Base-by-base conservation (phyloP, 2,888 invertebrate species). In the Pristionchus fissidentatus region DNA sequence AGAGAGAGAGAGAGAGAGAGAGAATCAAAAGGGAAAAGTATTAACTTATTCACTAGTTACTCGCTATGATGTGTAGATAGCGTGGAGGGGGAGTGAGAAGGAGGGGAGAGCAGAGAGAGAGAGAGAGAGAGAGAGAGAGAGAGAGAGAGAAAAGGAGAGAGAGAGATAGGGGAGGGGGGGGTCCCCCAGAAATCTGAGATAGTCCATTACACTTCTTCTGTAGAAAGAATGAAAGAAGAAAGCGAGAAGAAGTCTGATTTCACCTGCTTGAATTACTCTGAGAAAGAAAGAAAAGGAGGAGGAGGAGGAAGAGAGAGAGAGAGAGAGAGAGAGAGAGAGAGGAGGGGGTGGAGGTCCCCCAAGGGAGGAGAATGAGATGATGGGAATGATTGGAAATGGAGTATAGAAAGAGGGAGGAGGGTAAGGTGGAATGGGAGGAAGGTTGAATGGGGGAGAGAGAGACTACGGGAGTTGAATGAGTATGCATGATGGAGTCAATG, bases 181-280 rank as follows among this genome's bases (percentile, higher is more conserved):
- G 13, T 10, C 62, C 62, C 35, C 62, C 62, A 62, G 62, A n/a
- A 62, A 62, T 62, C 62, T 62, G 62, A 62, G 62, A 62, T 62
- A 62, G 62, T 62, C 62, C 62, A 62, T 62, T 62, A 62, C 62
- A 62, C 62, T 62, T 62, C 62, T 62, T 62, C 62, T 62, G 62
- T 46, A 77, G 49, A 52, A 52, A 46, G 77, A 62, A 62, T 32
- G 62, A 29, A 35, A 62, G 62, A 62, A 52, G 77, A 62, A 62
- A 62, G 62, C 62, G 62, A 62, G 62, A 62, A 52, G 77, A 49
- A n/a, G n/a, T n/a, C n/a, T 62, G 62, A 62, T 62, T 62, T 62
- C 35, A 62, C 62, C 62, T 62, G 62, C 62, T 62, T 35, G 35
- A 62, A 62, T 62, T 62, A 62, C 62, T 29, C 10, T 29, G 62